Evolutionary conservation across 1,140 invertebrate species (phyloP).

Genomic region (Schmidtea mediterranea): DNA sequence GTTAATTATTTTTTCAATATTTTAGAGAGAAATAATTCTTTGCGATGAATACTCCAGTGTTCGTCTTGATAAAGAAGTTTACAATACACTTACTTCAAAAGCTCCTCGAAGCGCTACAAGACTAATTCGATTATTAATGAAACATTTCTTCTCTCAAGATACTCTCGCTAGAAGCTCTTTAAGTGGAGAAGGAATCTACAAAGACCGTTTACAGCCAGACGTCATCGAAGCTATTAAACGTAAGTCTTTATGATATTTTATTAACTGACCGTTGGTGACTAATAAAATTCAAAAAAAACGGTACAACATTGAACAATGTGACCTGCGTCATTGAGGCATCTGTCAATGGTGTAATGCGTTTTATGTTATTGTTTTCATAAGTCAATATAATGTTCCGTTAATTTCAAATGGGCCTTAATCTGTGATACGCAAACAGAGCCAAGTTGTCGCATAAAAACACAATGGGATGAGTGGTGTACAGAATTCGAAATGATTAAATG

Average conservation of each 20-base stretch:
- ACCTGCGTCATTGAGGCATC: no score
- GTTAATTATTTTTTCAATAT: no score
- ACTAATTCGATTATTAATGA: conserved; percentile 4
- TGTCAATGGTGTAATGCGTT: no score
- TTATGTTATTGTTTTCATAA: no score
- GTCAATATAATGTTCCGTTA: no score
- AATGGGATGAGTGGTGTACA: no score
- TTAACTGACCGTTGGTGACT: neutral
- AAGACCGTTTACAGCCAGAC: neutral
- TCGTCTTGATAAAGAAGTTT: neutral
- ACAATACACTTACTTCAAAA: neutral
- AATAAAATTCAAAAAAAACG: neutral
- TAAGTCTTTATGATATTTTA: neutral
- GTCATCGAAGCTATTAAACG: conserved; percentile 3
- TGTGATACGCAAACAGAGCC: no score
- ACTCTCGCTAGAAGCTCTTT: neutral
- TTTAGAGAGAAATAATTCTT: no score
- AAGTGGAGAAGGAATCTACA: conserved; percentile 4
- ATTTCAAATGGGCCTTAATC: no score
- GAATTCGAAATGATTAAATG: no score
- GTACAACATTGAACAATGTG: no score
- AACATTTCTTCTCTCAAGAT: conserved; percentile 4
- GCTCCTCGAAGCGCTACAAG: conserved; percentile 2
- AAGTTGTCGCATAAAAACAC: no score
- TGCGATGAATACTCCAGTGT: neutral